phyloP scores from a whole-genome alignment of 1,140 invertebrate genomes.

The Drosophila nigrodunni region DNA sequence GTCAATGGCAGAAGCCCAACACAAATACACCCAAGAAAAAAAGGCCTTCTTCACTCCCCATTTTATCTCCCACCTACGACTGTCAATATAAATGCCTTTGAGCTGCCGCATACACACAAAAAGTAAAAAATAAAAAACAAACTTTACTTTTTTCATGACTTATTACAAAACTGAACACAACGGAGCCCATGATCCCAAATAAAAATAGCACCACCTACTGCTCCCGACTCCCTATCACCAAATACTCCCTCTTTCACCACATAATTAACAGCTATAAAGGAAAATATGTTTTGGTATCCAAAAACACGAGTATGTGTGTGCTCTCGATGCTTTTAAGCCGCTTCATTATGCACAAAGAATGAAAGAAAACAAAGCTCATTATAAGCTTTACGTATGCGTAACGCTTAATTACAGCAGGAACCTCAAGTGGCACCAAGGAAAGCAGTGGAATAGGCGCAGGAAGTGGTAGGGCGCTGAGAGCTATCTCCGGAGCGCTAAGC shows the following conservation, averaged over 20 bases:
- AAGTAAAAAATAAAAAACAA: slow-evolving; percentile 7
- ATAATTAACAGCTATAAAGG: slow-evolving; percentile 33
- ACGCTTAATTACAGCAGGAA: slow-evolving; percentile 35
- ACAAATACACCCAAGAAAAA: slow-evolving; percentile 28
- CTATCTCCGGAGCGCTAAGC: slow-evolving; percentile 17
- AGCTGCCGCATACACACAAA: slow-evolving; percentile 41
- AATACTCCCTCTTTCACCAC: slow-evolving; percentile 3
- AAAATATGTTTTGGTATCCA: slow-evolving; percentile 21
- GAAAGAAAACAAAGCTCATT: slow-evolving; percentile 30
- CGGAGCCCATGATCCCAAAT: slow-evolving; percentile 5
- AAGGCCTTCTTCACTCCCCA: slow-evolving; percentile 25
- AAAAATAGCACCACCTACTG: background rate
- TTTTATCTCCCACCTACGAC: slow-evolving; percentile 13
- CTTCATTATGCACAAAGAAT: slow-evolving; percentile 30
- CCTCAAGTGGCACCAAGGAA: background rate
- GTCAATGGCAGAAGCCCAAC: slow-evolving; percentile 56
- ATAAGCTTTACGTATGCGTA: slow-evolving; percentile 28
- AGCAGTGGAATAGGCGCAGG: background rate
- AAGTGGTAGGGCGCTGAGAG: background rate
- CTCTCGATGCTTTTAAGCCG: slow-evolving; percentile 18
- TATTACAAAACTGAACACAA: slow-evolving; percentile 27
- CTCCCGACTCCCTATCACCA: background rate
- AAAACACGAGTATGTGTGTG: background rate
- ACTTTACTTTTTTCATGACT: slow-evolving; percentile 41
- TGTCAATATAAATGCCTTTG: slow-evolving; percentile 74